phyloP scores from a whole-genome alignment of 2,888 invertebrate species.

The Andrena hattorfiana region DNA sequence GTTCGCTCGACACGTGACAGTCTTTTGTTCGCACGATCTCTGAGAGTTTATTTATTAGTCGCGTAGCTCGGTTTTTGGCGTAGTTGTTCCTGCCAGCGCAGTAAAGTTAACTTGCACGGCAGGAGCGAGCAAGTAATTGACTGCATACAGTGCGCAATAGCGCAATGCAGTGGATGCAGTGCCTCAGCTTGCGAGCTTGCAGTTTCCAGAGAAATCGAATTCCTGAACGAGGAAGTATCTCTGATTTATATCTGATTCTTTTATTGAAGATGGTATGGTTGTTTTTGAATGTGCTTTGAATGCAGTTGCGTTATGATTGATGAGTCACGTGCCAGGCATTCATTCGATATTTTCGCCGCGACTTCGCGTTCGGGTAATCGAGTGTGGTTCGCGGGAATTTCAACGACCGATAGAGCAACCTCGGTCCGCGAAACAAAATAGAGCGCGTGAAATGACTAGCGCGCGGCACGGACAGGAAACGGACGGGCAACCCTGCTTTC shows the following conservation, averaged over 20 bases:
- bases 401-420: constrained; percentile 43
- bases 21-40: neutral
- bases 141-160: constrained; percentile 32
- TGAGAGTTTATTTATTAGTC: neutral
- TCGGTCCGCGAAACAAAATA: constrained; percentile 66
- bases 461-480: constrained; percentile 3
- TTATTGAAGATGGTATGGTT: neutral
- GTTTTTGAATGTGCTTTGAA: no score
- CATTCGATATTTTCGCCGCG: no score
- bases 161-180: constrained; percentile 54
- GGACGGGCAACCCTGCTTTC: neutral
- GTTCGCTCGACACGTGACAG: neutral
- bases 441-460: constrained; percentile 53
- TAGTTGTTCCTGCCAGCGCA: no score
- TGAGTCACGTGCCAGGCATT: no score
- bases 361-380: neutral
- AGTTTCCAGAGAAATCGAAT: neutral
- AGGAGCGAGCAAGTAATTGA: neutral
- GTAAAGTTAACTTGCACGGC: no score
- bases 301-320: no score
- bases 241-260: neutral
- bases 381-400: constrained; percentile 2
- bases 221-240: neutral
- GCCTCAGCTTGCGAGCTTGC: neutral
- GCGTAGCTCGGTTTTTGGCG: no score